Evolutionary conservation across 2,113 vertebrate species (phyloP), one percentile per base, ranked within the genome.

Genomic region (Leptocoma aspasia): DNA sequence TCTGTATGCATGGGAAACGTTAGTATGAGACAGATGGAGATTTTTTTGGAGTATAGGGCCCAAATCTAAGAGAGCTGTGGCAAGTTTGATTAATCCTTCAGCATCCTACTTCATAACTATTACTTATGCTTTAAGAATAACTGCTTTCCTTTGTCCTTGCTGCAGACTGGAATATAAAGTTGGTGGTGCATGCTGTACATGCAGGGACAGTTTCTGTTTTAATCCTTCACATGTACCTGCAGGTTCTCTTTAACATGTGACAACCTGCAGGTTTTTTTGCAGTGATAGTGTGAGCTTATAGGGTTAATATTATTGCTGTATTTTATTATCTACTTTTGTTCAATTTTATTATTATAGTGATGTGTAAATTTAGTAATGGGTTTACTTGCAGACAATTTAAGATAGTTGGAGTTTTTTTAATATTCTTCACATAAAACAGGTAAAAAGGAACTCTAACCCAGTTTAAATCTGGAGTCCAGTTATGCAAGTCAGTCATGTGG

Each of bases 31-130:
- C 24, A 78, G 64, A 75, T 68, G 41, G 64, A 73, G 72, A 87
- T 71, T 82, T 94, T 76, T 91, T 94, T 64, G 1, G 7, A 61
- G 26, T 30, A 23, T 22, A 76, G 26, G 61, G 49, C 15, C 33
- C 15, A 72, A 54, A 72, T 28, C 61, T 87, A 69, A 64, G 69
- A 50, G n/a, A 79, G 12, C 24, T 57, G 6, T 50, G 65, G 44
- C 69, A 86, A 64, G 47, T 65, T 72, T 89, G 86, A 91, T 93
- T 93, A 82, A 93, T 89, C 42, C 33, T 28, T 54, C 37, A 76
- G 26, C 41, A 53, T 89, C 37, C 53, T 64, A 52, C 31, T 91
- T 80, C 57, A 61, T 84, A 79, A 71, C 41, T 60, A 71, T 49
- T 71, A 60, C n/a, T 72, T 94, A 64, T 6, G 18, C 10, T 53